These are phyloP conservation scores for Pristis pectinata DNA, from an alignment of 2,797 vertebrate genomes.

Conservation along the genomic window DNA sequence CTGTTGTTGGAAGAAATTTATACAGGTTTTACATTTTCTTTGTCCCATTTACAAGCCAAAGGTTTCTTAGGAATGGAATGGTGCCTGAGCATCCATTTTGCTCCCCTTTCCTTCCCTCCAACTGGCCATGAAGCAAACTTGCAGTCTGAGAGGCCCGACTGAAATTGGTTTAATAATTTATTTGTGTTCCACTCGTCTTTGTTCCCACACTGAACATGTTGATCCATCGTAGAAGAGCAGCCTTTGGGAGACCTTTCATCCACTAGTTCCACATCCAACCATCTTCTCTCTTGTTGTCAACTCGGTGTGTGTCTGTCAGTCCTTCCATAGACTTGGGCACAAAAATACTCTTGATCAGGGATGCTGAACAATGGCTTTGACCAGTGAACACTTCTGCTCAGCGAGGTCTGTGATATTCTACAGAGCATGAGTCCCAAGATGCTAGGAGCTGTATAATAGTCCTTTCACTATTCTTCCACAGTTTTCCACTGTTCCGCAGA, in stretches of 20 bases:
- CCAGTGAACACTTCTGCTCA: too few species aligned
- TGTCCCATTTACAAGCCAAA: neutral
- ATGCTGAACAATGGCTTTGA: too few species aligned
- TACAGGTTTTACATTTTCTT: neutral
- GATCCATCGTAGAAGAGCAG: neutral
- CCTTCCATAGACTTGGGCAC: neutral
- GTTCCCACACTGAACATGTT: neutral
- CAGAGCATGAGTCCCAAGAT: too few species aligned
- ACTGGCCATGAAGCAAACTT: too few species aligned
- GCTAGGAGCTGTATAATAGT: too few species aligned
- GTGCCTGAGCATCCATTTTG: neutral
- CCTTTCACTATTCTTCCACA: too few species aligned
- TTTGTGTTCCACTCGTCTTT: neutral
- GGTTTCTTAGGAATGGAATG: neutral
- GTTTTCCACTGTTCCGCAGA: too few species aligned
- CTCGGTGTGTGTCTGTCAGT: neutral
- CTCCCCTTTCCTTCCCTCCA: neutral
- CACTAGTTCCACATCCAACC: neutral
- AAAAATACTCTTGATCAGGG: neutral
- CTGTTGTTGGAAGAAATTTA: neutral
- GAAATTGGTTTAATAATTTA: neutral
- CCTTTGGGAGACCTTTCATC: neutral
- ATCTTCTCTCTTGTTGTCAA: neutral
- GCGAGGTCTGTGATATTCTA: too few species aligned
- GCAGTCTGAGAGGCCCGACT: neutral